A percentile compares a stretch with the other conserved stretches of the same genome.
Evolutionary conservation across 2,797 vertebrate genomes (phyloP).

Genomic region (Eleutherodactylus coqui): DNA sequence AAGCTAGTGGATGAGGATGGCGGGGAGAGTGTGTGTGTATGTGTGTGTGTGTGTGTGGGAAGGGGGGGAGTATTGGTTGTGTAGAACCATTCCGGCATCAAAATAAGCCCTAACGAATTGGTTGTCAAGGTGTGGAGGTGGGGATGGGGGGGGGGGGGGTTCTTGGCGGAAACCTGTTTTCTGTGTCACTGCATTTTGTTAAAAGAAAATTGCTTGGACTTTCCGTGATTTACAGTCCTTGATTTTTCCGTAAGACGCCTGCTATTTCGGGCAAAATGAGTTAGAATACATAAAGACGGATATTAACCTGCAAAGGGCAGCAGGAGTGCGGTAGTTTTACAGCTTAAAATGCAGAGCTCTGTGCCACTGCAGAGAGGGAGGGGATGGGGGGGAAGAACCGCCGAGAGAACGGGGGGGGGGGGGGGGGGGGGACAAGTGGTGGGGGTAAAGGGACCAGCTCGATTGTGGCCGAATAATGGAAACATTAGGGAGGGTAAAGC

Average conservation of each 20-base stretch:
- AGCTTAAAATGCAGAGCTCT: constrained; percentile 41
- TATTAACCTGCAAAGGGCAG: constrained; percentile 49
- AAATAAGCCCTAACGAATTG: constrained; percentile 14
- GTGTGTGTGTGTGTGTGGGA: too few species aligned
- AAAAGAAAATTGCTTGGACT: constrained; percentile 40
- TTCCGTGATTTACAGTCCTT: constrained; percentile 21
- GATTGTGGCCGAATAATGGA: constrained; percentile 43
- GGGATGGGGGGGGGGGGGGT: neutral
- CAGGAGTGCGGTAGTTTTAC: neutral
- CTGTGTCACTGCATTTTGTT: constrained; percentile 34
- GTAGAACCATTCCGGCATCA: neutral
- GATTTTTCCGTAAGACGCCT: constrained; percentile 13
- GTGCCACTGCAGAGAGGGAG: constrained; percentile 15
- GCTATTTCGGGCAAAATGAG: constrained; percentile 42
- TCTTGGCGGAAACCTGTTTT: constrained; percentile 25
- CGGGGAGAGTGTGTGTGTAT: too few species aligned
- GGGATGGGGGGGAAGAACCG: neutral
- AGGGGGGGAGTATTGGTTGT: neutral
- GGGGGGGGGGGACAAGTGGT: neutral
- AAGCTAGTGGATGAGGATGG: too few species aligned
- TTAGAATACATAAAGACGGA: constrained; percentile 44
- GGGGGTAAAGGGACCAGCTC: constrained; percentile 19
- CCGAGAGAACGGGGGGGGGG: neutral
- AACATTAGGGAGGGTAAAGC: neutral
- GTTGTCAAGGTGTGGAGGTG: constrained; percentile 29